These are phyloP conservation scores for Platynereis dumerilii DNA, from an alignment of 2,888 invertebrate genomes.

Conservation along the genomic window DNA sequence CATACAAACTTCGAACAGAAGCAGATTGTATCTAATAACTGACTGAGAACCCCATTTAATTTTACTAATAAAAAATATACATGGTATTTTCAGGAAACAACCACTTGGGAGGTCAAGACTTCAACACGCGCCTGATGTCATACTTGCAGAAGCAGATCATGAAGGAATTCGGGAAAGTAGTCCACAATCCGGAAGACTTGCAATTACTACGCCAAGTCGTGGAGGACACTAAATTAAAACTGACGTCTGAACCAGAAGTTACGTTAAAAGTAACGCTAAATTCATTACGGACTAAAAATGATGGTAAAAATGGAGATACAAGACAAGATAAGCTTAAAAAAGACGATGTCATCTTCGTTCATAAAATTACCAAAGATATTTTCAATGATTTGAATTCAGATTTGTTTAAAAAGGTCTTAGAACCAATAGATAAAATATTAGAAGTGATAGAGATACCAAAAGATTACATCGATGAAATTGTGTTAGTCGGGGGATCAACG, in stretches of 20 bases:
- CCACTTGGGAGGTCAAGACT: conserved; percentile 67
- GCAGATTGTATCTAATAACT: too few relatives aligned
- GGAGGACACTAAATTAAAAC: conserved; percentile 62
- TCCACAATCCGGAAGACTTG: conserved; percentile 63
- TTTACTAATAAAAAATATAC: too few relatives aligned
- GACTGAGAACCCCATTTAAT: too few relatives aligned
- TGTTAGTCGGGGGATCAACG: conserved; percentile 67
- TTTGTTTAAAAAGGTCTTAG: conserved; percentile 63
- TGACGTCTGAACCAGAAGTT: conserved; percentile 50
- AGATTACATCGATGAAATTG: conserved; percentile 65
- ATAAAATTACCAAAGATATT: conserved; percentile 57
- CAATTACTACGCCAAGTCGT: conserved; percentile 63
- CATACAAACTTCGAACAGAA: too few relatives aligned
- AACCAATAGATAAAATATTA: conserved; percentile 64
- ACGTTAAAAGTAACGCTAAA: conserved; percentile 54
- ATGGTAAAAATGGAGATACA: not conserved
- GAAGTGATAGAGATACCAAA: conserved; percentile 54
- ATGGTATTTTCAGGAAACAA: conserved; percentile 66
- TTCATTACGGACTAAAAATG: conserved; percentile 48
- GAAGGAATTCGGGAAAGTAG: conserved; percentile 43
- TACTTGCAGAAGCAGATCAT: conserved; percentile 53
- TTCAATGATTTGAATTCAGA: conserved; percentile 65
- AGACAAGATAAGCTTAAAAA: not conserved
- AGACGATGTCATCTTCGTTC: conserved; percentile 40
- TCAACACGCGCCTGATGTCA: conserved; percentile 64